phyloP scores from a whole-genome alignment of 2,888 invertebrate species.

The Leptarthrus brevirostris region DNA sequence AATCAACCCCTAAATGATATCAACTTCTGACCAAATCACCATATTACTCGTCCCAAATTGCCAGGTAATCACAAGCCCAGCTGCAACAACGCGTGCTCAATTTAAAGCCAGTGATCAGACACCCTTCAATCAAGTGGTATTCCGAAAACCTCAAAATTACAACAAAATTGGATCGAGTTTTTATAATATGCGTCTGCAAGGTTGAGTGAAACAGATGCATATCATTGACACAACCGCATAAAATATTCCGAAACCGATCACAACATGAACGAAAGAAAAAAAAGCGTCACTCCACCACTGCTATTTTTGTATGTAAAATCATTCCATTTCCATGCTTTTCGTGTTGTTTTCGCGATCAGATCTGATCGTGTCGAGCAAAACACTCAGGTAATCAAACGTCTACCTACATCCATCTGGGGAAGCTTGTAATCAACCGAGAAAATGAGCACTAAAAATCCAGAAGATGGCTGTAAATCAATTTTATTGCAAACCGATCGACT shows the following conservation, averaged over 20 bases:
- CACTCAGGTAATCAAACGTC: conserved; percentile 32
- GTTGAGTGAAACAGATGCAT: conserved; percentile 22
- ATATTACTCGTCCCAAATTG: conserved; percentile 28
- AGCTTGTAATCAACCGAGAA: conserved; percentile 20
- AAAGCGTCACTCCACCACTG: not conserved
- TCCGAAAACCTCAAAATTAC: conserved; percentile 24
- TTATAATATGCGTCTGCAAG: not conserved
- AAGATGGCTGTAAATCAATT: conserved; percentile 49
- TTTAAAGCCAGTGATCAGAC: conserved; percentile 23
- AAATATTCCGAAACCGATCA: conserved; percentile 4
- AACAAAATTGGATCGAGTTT: conserved; percentile 28
- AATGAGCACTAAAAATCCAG: conserved; percentile 21
- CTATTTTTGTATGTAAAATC: not conserved
- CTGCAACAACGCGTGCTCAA: conserved; percentile 13
- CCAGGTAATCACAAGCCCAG: conserved; percentile 12
- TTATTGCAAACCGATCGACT: conserved; percentile 46
- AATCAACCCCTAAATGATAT: too few relatives aligned
- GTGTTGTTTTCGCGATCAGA: conserved; percentile 7
- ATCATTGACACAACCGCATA: conserved; percentile 34
- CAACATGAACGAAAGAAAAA: not conserved
- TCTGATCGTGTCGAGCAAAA: conserved; percentile 39
- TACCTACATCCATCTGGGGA: conserved; percentile 18
- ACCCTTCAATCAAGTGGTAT: conserved; percentile 37
- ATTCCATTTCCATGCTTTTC: not conserved
- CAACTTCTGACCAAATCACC: conserved; percentile 15